These are phyloP conservation scores for Hypsibius dujardini DNA, from an alignment of 1,140 invertebrate species.

Conservation along the genomic window DNA sequence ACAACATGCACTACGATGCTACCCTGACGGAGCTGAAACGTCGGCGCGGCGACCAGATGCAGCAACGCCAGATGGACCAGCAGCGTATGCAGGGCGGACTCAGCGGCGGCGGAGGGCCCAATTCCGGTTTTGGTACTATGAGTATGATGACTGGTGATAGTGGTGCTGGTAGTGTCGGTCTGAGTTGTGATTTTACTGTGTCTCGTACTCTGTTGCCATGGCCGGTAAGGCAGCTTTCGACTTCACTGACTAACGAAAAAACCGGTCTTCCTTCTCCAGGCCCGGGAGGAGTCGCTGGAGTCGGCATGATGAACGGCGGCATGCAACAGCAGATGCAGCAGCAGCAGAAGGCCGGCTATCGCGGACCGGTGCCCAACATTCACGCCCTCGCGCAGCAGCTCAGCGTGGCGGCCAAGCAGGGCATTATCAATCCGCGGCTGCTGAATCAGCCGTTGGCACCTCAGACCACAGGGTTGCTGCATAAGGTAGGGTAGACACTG, in stretches of 20 bases:
- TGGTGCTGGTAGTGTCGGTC: no score
- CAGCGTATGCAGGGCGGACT: conserved; percentile 25
- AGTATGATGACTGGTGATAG: no score
- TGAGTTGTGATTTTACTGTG: no score
- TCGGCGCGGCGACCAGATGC: conserved; percentile 20
- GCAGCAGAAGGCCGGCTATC: neutral
- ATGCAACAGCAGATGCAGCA: neutral
- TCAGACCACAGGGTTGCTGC: conserved; percentile 70
- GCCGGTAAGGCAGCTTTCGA: no score
- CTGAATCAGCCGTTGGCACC: conserved; percentile 82
- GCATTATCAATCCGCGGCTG: conserved; percentile 44
- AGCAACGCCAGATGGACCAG: conserved; percentile 31
- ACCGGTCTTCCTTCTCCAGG: neutral
- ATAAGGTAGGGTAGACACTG: conserved; percentile 30
- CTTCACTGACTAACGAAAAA: no score
- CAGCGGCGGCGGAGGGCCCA: conserved; percentile 20
- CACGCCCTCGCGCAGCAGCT: neutral
- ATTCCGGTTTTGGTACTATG: no score
- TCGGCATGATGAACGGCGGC: neutral
- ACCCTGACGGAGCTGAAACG: conserved; percentile 31
- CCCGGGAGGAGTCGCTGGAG: neutral
- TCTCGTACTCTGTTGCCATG: no score
- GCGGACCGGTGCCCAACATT: neutral
- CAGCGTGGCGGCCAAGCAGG: conserved; percentile 30
- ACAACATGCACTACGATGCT: conserved; percentile 73